Base-by-base conservation (phyloP, 2,797 vertebrate species). In the Microchirus variegatus region DNA sequence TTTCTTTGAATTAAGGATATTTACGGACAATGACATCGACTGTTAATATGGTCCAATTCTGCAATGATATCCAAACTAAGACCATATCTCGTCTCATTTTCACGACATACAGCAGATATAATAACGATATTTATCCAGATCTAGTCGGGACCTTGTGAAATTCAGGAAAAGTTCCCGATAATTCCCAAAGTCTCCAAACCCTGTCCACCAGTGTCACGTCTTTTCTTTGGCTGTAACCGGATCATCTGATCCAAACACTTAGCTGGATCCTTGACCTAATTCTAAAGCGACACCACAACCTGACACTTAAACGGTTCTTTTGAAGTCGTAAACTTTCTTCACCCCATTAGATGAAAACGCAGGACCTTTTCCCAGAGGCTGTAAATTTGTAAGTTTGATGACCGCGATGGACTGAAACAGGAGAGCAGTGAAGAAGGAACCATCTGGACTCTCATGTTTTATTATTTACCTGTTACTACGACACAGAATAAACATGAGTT, bases 381-480 rank as follows among this genome's bases (percentile, higher is more conserved):
- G 73, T 82, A 77, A 72, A 86, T 81, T 75, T 48, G n/a, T n/a
- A n/a, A 19, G 63, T 83, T 78, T 82, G 77, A 87, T 82, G 67
- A 73, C 72, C 70, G 35, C 74, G 73, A 76, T 67, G 63, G 70
- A 53, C 45, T 63, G 53, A 74, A 73, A 73, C 70, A 5, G 56
- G 54, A 78, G 62, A 67, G 45, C 63, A 60, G 40, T 79, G 43
- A 77, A 74, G 59, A 45, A 60, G 55, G 19, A 14, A 38, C 43
- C 14, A 49, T 10, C 31, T 10, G 35, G 35, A 41, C n/a, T n/a
- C 15, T 19, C 8, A 19, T 0, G 9, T 2, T 13, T 19, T 46
- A 15, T 43, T 42, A 43, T 35, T 9, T 43, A 15, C 13, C 3
- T 4, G 19, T 57, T 31, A 16, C 1, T 26, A 48, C 14, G n/a